Evolutionary conservation across 2,888 invertebrate species (phyloP), one percentile per base, ranked within the genome.

Genomic region (Cotesia congregata): DNA sequence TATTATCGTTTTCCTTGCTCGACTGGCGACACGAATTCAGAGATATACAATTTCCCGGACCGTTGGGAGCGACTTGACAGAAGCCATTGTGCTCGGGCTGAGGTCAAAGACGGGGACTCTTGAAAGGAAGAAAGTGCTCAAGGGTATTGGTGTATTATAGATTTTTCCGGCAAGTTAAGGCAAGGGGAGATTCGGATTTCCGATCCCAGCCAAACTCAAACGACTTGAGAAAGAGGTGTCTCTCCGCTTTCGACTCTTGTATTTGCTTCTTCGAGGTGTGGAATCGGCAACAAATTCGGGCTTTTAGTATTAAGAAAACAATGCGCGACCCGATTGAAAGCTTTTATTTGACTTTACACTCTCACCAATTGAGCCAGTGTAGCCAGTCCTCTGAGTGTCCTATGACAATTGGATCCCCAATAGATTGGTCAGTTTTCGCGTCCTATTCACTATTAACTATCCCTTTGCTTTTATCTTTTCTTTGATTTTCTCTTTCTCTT

Each of bases 121-220:
- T 61, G 61, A 61, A 38, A 38, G 15, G 71, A 71, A 60, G 39
- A 61, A 38, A 71, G 71, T 61, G 61, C 65, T 65, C 30, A 38
- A 12, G 65, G 65, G 65, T 71, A 71, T 61, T 39, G 61, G 38
- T 39, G 30, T 50, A 50, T 50, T 50, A 50, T 50, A 50, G 50
- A 50, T 50, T 50, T 50, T 50, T 7, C 12, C 50, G 50, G 30
- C 30, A 30, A 30, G 30, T 30, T 59, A 70, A 20, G 59, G 60
- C 12, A 5, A 67, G 72, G 65, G 68, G 74, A 76, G 79, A 77
- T 80, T 81, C 76, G 80, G 79, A 79, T 81, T 80, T 79, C 79
- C 80, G 77, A 79, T 80, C 74, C 76, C 76, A 76, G 76, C 77
- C 60, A 80, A 78, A 80, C 79, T 73, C 78, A 79, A 78, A 79